Percentiles rank a stretch among this genome's conserved stretches.
phyloP scores from a whole-genome alignment of 2,797 vertebrate species.

The Delichon dasypus region DNA sequence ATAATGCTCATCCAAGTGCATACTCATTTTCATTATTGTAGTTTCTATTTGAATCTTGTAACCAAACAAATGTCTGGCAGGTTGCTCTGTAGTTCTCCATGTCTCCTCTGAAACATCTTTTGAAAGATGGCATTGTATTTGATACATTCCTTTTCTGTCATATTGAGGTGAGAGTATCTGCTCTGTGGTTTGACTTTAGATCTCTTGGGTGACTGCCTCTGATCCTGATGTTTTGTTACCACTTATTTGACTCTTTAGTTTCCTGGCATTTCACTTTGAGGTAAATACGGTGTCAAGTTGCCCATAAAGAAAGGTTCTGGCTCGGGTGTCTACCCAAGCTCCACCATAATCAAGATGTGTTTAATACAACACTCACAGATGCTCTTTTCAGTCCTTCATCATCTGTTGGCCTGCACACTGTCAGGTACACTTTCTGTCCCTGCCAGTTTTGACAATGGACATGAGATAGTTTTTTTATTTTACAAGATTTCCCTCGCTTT shows the following conservation, averaged over 20 bases:
- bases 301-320: not conserved
- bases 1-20: not conserved
- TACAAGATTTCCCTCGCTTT: fast-evolving
- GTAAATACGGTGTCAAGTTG: not conserved
- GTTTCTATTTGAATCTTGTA: not conserved
- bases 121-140: not conserved
- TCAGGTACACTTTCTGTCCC: not conserved
- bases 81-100: not conserved
- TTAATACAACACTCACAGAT: not conserved
- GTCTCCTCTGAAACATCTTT: not conserved
- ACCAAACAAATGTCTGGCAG: not conserved
- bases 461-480: not conserved
- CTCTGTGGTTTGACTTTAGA: not conserved
- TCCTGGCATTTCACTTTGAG: not conserved
- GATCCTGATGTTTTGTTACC: not conserved
- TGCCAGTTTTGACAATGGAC: not conserved
- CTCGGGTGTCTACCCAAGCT: not conserved
- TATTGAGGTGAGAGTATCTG: not conserved
- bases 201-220: not conserved
- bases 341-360: not conserved
- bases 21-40: not conserved
- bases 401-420: not conserved
- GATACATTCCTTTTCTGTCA: not conserved
- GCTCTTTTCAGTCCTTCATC: not conserved
- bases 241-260: not conserved